Base-by-base conservation (phyloP, 2,113 vertebrate species). In the Tichodroma muraria region DNA sequence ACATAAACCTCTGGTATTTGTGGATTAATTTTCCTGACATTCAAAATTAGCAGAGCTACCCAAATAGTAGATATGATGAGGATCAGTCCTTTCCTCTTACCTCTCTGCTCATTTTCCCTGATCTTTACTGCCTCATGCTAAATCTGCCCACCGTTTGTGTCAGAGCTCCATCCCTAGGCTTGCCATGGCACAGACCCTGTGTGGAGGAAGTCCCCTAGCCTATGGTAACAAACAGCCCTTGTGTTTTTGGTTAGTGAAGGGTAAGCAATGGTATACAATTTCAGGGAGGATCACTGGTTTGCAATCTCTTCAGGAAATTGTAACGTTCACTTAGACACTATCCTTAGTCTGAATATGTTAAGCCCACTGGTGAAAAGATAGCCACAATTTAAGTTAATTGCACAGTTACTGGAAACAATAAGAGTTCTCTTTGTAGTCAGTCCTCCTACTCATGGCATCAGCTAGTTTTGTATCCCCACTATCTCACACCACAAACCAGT, bases 331-430 rank as follows among this genome's bases (percentile, higher is more conserved):
- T 91, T 90, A 91, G 93, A 96, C 91, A 73, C 93, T 97, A 95
- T 94, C 95, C 95, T 94, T 91, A 96, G 96, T 91, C 95, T 94
- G 97, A 97, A 97, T 92, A 97, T 65, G 92, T 94, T 96, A 97
- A 95, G 56, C 73, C 89, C 50, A 85, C 97, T 94, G 97, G 90
- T 5, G 35, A 94, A 97, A 96, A 91, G 94, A 97, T 95, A 96
- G 89, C 94, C 95, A 89, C 94, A 96, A 95, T 95, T 96, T 88
- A 92, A 97, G 94, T 95, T 97, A 98, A 98, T 98, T 95, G 95
- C 76, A 97, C 72, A 42, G 76, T 93, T 92, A 52, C 80, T 97
- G 96, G 95, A 95, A 98, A 93, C 87, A 96, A 95, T 88, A 72
- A 95, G 78, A 87, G 45, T 85, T 93, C 63, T 94, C 77, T 69